phyloP scores from a whole-genome alignment of 1,140 invertebrate genomes.

The Neodiprion virginianus region DNA sequence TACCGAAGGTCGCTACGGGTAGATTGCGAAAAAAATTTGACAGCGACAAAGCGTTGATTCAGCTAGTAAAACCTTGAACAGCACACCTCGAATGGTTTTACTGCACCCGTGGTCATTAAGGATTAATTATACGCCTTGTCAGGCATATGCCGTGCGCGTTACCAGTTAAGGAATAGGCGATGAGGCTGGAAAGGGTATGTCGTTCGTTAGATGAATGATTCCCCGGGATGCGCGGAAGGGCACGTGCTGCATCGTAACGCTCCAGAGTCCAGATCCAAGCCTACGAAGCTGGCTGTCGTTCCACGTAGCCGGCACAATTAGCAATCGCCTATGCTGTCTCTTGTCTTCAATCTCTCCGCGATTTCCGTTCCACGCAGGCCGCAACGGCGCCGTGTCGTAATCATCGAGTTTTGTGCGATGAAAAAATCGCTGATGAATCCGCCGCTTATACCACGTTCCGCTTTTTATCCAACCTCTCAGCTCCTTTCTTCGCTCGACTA shows the following conservation, averaged over 20 bases:
- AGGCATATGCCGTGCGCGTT: not conserved
- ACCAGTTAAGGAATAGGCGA: too few species aligned
- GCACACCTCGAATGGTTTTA: not conserved
- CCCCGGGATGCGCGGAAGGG: not conserved
- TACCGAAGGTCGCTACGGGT: too few species aligned
- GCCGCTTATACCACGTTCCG: too few species aligned
- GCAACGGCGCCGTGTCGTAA: too few species aligned
- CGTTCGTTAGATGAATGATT: constrained; percentile 3
- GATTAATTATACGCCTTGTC: constrained; percentile 3
- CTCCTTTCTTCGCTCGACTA: too few species aligned
- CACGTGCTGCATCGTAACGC: not conserved
- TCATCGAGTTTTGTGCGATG: too few species aligned
- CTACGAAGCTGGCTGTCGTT: not conserved
- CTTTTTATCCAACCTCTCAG: too few species aligned
- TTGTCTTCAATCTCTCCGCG: too few species aligned
- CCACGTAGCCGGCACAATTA: not conserved
- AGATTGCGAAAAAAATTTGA: not conserved
- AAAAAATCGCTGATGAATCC: too few species aligned
- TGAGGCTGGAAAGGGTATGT: not conserved
- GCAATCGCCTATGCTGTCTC: not conserved
- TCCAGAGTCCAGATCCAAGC: too few species aligned
- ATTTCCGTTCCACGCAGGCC: too few species aligned
- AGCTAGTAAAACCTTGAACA: not conserved
- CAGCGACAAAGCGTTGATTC: not conserved
- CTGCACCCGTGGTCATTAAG: not conserved